Conservation (phyloP, 2,888 invertebrate species). For the Mallateleia sp. region DNA sequence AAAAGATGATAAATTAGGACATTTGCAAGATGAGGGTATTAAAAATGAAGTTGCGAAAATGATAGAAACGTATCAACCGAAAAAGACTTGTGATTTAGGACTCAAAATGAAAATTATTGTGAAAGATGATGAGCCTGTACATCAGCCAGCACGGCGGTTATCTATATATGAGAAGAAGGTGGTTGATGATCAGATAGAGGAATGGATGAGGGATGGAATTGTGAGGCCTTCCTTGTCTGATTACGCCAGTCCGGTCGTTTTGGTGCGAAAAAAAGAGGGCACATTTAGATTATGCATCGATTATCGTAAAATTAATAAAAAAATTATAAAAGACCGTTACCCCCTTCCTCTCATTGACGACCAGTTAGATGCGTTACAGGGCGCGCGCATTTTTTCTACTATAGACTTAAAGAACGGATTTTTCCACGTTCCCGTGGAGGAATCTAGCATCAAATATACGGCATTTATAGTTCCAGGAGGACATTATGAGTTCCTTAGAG, state of each 20-base stretch:
- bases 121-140: constrained; percentile 75
- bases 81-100: constrained; percentile 22
- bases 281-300: constrained; percentile 80
- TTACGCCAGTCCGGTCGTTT: constrained; percentile 72
- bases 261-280: constrained; percentile 78
- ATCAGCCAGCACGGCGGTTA: constrained; percentile 74
- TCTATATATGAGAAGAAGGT: constrained; percentile 57
- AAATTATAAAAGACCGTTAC: constrained; percentile 81
- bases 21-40: not conserved
- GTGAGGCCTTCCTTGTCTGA: constrained; percentile 13
- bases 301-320: constrained; percentile 82
- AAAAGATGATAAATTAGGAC: not conserved
- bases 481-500: constrained; percentile 16
- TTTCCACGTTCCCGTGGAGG: not conserved
- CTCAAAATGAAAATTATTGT: constrained; percentile 66
- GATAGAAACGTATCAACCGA: constrained; percentile 49
- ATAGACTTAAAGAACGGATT: constrained; percentile 1
- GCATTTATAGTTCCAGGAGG: constrained; percentile 28
- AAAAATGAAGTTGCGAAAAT: constrained; percentile 29
- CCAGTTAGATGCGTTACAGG: not conserved
- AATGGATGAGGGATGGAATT: constrained; percentile 6
- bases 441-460: constrained; percentile 7
- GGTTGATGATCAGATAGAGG: constrained; percentile 55
- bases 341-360: constrained; percentile 29
- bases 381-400: not conserved